Evolutionary conservation across 2,888 invertebrate species (phyloP), one percentile per base, ranked within the genome.

Genomic region (Leptothorax acervorum): DNA sequence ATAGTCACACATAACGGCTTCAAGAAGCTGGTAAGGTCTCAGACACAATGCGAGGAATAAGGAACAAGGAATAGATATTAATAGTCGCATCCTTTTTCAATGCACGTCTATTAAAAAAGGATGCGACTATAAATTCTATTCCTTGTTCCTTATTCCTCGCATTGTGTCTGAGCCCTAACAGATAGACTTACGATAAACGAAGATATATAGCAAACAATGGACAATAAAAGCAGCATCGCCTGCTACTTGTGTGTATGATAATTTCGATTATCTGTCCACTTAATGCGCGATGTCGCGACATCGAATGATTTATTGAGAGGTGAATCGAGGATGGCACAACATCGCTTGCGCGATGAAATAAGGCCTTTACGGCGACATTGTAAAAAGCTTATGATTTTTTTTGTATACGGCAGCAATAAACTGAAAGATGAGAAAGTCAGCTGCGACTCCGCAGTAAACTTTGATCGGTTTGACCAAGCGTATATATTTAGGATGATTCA

Each of bases 401-500:
- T 35, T n/a, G 45, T 35, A 8, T 6, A 31, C 31, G n/a, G 35
- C 12, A 60, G 48, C 35, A 12, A 81, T 39, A 23, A 60, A 42
- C 3, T 53, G 68, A 28, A 42, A 78, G n/a, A 66, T 48, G 42
- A 81, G 39, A 45, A 35, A 42, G 28, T 53, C 23, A 62, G 9
- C 23, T 23, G 57, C 18, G 31, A 57, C 45, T 71, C 57, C 9
- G 57, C 74, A 57, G 18, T 35, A 73, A 74, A 81, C 65, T 74
- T 79, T 73, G 48, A 23, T 57, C 75, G 45, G 35, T 71, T 39
- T 74, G 74, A 79, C 35, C 39, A 57, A 81, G 79, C 75, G 39
- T 39, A 23, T 23, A 23, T 23, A 51, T 81, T 74, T 62, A 73
- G 74, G 35, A 60, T 60, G 79, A 81, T 81, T 81, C 79, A 60